Evolutionary conservation across 2,797 vertebrate species (phyloP), one percentile per base, ranked within the genome.

Genomic region (Poeciliopsis infans): DNA sequence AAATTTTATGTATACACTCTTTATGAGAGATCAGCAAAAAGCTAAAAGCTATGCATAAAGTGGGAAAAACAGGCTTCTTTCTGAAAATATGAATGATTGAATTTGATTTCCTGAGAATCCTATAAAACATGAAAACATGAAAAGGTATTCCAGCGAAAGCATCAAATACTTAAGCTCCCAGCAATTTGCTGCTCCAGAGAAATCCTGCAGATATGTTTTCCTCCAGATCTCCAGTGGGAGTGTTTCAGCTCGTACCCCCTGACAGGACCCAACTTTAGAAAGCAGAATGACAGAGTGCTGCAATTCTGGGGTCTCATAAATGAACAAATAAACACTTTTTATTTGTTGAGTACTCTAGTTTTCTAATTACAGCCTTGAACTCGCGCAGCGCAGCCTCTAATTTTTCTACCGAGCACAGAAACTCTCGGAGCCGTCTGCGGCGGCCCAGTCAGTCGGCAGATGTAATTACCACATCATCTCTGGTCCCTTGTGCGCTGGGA

Each of bases 381-480:
- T 88, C 90, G 86, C 85, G 88, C 91, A 89, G 88, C 89, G 88
- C 86, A 93, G 89, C 89, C 93, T 95, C 90, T 95, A 92, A 95
- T 95, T 94, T 94, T 85, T 93, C 89, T 82, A 70, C 79, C 13
- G 72, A 90, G 93, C 85, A 84, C 70, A 90, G 89, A 94, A 92
- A 92, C 91, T 93, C 76, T 84, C 86, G 88, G 93, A 95, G 92
- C 88, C 90, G 92, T 94, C 92, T 94, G 94, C 75, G 94, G 93
- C 90, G 81, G 87, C 92, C 89, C 92, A 92, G 91, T 70, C 88
- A 88, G 90, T 94, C 91, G 83, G 92, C 91, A 95, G 93, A 94
- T 95, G 92, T 94, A 95, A 95, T 94, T 94, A 94, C 91, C 90
- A 93, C 90, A 94, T 94, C 93, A 93, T 94, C 92, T 92, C 89